Percentiles rank a stretch among this genome's conserved stretches.
These are phyloP conservation scores for Chaetodon trifasciatus DNA, from an alignment of 2,797 vertebrate species.

Conservation along the genomic window DNA sequence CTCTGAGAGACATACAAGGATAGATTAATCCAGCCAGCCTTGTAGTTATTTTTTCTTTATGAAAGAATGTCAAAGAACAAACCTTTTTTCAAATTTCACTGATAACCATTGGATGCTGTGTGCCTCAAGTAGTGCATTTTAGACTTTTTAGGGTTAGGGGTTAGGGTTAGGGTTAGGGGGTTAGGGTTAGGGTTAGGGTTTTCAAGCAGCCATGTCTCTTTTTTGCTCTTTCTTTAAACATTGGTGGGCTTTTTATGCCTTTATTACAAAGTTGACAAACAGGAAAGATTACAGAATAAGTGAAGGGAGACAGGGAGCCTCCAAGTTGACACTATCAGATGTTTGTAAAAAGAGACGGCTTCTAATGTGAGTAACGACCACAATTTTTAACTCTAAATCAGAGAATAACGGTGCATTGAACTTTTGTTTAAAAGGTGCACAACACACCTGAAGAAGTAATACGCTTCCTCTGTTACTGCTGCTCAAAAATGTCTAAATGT, in stretches of 20 bases:
- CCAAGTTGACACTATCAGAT: not conserved
- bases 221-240: not conserved
- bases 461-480: slow-evolving; percentile 37
- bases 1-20: slow-evolving; percentile 17
- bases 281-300: not conserved
- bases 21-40: not conserved
- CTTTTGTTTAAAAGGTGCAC: not conserved
- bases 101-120: not conserved
- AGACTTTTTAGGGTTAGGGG: too few relatives aligned
- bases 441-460: slow-evolving; percentile 36
- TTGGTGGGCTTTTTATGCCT: not conserved
- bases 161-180: too few relatives aligned
- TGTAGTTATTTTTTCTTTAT: not conserved
- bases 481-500: slow-evolving; percentile 22
- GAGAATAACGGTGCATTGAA: not conserved
- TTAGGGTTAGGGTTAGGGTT: too few relatives aligned
- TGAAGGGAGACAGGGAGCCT: not conserved
- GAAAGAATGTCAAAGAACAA: not conserved
- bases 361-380: not conserved
- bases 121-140: not conserved
- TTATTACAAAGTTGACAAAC: not conserved
- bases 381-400: not conserved
- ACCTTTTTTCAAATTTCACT: not conserved
- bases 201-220: not conserved
- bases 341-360: not conserved